Conservation (phyloP, 2,888 invertebrate genomes). For the Halocaridina rubra region DNA sequence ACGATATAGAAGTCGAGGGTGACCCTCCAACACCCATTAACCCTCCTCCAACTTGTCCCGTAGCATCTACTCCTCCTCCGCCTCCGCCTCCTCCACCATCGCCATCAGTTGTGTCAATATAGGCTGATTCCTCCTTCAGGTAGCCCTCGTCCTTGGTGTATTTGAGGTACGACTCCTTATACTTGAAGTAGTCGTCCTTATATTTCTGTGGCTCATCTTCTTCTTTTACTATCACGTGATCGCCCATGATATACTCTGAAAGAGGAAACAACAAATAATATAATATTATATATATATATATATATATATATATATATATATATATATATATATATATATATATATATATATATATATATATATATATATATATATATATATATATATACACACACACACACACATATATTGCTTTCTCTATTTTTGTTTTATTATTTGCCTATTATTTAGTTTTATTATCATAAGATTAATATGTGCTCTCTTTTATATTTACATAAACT, state of each 20-base stretch:
- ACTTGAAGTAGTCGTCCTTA: slow-evolving; percentile 47
- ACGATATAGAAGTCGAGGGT: slow-evolving; percentile 24
- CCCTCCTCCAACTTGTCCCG: neutral
- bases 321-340: slow-evolving; percentile 18
- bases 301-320: slow-evolving; percentile 19
- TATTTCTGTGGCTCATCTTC: slow-evolving; percentile 21
- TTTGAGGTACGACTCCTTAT: slow-evolving; percentile 44
- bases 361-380: slow-evolving; percentile 16
- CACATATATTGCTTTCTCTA: neutral
- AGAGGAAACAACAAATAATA: neutral
- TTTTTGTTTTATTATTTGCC: too few species aligned
- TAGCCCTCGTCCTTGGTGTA: slow-evolving; percentile 45
- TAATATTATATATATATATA: neutral
- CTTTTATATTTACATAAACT: too few species aligned
- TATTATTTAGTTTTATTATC: too few species aligned
- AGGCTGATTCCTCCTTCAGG: slow-evolving; percentile 40
- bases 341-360: slow-evolving; percentile 14
- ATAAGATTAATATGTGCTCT: too few species aligned
- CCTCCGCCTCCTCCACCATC: slow-evolving; percentile 28
- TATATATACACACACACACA: neutral
- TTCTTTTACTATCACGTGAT: slow-evolving; percentile 19
- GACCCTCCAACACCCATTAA: slow-evolving; percentile 25
- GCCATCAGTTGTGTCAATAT: slow-evolving; percentile 37
- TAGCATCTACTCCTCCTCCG: slow-evolving; percentile 2
- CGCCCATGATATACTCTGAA: slow-evolving; percentile 36